Conservation (phyloP, 2,797 vertebrate species). For the Sebastes matsubarae region DNA sequence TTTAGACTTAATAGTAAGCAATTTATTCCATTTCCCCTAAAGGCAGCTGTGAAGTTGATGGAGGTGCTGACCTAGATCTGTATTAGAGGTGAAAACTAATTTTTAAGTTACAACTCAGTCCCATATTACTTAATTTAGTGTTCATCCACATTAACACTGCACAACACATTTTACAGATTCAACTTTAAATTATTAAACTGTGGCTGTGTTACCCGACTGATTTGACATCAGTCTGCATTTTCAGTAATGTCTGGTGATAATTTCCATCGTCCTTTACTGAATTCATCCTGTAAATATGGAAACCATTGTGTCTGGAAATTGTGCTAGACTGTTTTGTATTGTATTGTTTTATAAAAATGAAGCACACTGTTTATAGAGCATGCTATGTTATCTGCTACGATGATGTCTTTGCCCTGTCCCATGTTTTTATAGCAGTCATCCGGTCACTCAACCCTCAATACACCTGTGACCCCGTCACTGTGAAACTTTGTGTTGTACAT, state of each 20-base stretch:
- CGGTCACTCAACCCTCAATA: conserved; percentile 22
- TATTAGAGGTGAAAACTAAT: background rate
- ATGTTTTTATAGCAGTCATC: conserved; percentile 34
- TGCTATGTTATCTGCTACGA: conserved; percentile 53
- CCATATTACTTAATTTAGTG: background rate
- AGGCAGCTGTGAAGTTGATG: background rate
- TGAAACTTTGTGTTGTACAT: conserved; percentile 32
- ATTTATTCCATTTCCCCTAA: background rate
- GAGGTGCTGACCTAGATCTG: background rate
- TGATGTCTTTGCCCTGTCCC: conserved; percentile 29
- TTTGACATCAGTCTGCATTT: conserved; percentile 22
- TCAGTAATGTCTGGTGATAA: conserved; percentile 27
- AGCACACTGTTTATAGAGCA: conserved; percentile 76
- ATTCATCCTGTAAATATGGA: conserved; percentile 56
- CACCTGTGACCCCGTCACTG: conserved; percentile 52
- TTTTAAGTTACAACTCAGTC: background rate
- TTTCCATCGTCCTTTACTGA: conserved; percentile 32
- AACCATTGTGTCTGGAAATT: conserved; percentile 61
- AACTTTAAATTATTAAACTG: background rate
- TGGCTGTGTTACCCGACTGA: conserved; percentile 16
- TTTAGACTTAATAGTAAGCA: background rate
- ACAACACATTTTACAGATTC: conserved; percentile 4
- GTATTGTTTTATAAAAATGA: conserved; percentile 69
- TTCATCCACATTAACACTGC: background rate
- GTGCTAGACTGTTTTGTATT: conserved; percentile 73